A percentile compares a stretch with the other conserved stretches of the same genome.
These are phyloP conservation scores for Chloropsis cyanopogon DNA, from an alignment of 2,113 vertebrate genomes.

Conservation along the genomic window DNA sequence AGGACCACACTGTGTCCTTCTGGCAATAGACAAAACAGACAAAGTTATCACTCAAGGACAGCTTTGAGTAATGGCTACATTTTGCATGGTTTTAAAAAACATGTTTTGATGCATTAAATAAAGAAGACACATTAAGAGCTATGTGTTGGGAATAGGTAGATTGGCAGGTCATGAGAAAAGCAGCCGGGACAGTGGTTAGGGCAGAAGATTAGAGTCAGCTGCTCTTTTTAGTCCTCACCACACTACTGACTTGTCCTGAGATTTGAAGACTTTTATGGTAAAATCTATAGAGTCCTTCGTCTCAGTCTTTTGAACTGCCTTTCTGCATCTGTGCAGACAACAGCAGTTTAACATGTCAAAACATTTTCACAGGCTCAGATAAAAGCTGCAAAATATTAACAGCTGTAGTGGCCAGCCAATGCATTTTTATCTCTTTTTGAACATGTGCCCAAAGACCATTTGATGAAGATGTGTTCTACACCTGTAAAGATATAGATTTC, in stretches of 20 bases:
- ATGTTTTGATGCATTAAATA: neutral
- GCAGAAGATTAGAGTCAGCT: neutral
- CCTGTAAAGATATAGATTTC: neutral
- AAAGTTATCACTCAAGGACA: conserved; percentile 38
- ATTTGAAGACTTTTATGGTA: neutral
- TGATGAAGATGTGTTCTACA: neutral
- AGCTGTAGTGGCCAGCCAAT: neutral
- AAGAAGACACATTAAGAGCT: neutral
- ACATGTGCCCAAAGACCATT: neutral
- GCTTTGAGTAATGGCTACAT: neutral
- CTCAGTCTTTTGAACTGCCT: neutral
- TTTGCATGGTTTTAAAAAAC: neutral
- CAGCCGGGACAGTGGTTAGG: neutral
- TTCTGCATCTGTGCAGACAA: neutral
- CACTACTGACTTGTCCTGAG: neutral
- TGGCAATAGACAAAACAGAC: conserved; percentile 26
- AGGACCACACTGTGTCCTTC: neutral
- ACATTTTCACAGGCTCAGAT: neutral
- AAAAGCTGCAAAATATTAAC: neutral
- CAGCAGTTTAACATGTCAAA: neutral
- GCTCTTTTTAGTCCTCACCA: neutral
- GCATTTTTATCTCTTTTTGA: neutral
- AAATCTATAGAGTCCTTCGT: neutral
- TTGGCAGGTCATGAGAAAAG: neutral
- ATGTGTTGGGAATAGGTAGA: neutral